Base-by-base conservation (phyloP, 1,140 invertebrate genomes). In the Macrosteles quadrilineatus region DNA sequence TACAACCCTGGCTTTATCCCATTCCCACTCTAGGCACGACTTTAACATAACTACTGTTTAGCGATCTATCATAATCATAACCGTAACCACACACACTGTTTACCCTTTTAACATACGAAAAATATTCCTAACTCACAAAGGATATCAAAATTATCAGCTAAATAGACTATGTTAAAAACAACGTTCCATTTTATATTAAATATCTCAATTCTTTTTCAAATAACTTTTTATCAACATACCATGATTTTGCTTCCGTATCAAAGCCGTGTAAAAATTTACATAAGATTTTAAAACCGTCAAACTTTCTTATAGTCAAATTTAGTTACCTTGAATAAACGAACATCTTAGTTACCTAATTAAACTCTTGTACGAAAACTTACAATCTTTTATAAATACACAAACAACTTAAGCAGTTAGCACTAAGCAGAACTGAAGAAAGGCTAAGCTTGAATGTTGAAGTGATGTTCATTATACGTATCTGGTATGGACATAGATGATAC, bases 121-220 rank as follows among this genome's bases (percentile, higher is more conserved):
- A 50, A 50, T 50, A 50, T 50, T 19, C 47, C 21, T 50, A 50
- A 50, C 21, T 21, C 47, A 21, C 14, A 50, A 50, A 50, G 14
- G 21, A 50, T 19, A 19, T 50, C 21, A 19, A 50, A 50, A 50
- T 50, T 50, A 50, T 50, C 21, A 21, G 47, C 47, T 50, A 50
- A 50, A 50, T 50, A 50, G 47, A 50, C 47, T 50, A 50, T 50
- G 6, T 50, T 50, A 50, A 50, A 50, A 50, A 50, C 47, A 50
- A 50, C 47, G n/a, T 50, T 50, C 47, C 47, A 11, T 50, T 50
- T 50, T 50, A 50, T 50, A 50, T 50, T 50, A 6, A 40, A 19
- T 50, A 50, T 50, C 21, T 50, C n/a, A 4, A 19, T 36, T n/a
- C 21, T 3, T 19, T 50, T 50, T n/a, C 21, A n/a, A 50, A 4